Evolutionary conservation across 2,797 vertebrate genomes (phyloP).

Genomic region (Melopsittacus undulatus): DNA sequence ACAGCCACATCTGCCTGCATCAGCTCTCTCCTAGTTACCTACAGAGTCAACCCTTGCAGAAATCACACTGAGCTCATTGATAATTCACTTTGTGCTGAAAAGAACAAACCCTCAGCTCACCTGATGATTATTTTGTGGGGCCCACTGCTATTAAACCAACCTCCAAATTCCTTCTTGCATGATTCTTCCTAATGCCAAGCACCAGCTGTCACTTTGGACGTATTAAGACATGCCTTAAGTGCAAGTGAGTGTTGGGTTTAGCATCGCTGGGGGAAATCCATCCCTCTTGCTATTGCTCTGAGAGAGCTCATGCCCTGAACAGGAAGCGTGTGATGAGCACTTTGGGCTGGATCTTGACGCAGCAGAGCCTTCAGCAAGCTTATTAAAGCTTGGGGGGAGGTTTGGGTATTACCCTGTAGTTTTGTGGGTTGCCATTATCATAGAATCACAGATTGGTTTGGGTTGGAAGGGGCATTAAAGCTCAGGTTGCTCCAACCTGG

Average conservation of each 20-base stretch:
- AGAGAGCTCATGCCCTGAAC: background rate
- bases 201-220: background rate
- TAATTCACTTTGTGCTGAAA: background rate
- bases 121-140: background rate
- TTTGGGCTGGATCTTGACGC: background rate
- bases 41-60: background rate
- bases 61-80: background rate
- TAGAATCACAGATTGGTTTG: background rate
- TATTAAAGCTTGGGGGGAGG: background rate
- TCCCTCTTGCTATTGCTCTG: background rate
- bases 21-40: background rate
- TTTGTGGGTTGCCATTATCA: background rate
- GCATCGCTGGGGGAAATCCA: background rate
- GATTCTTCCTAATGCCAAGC: background rate
- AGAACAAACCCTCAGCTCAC: background rate
- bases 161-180: fast-evolving
- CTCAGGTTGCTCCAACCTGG: background rate
- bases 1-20: background rate
- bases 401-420: background rate
- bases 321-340: background rate
- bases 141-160: background rate
- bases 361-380: background rate
- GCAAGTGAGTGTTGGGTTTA: fast-evolving
- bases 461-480: background rate
- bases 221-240: fast-evolving